A percentile compares a stretch with the other conserved stretches of the same genome.
These are phyloP conservation scores for Tyrannus savana DNA, from an alignment of 2,113 vertebrate species.

Conservation along the genomic window DNA sequence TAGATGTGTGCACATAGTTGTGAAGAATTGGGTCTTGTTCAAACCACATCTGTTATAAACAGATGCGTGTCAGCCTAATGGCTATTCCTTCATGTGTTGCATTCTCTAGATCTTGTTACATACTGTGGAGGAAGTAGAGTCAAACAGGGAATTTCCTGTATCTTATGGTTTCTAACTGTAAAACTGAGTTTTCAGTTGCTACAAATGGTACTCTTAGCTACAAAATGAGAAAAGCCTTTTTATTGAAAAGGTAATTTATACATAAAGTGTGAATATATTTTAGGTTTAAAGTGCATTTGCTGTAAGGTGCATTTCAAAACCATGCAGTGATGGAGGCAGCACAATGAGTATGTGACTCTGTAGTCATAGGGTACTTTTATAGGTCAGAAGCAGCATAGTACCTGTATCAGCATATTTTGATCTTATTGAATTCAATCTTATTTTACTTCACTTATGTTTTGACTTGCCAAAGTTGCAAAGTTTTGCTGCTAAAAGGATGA, in stretches of 20 bases:
- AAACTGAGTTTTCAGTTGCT: background rate
- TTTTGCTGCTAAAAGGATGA: background rate
- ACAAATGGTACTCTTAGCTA: background rate
- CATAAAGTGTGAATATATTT: background rate
- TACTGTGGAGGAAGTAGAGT: background rate
- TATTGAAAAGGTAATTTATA: background rate
- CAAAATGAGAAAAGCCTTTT: background rate
- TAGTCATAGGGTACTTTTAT: background rate
- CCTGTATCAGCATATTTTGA: background rate
- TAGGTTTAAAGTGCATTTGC: background rate
- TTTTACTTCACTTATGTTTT: background rate
- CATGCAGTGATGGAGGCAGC: background rate
- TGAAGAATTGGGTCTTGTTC: background rate
- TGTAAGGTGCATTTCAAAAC: background rate
- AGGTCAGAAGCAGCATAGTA: background rate
- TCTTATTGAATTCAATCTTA: background rate
- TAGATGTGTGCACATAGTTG: background rate
- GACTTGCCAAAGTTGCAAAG: background rate
- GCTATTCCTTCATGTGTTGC: background rate
- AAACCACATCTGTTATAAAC: background rate
- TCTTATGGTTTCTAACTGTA: background rate
- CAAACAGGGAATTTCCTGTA: background rate
- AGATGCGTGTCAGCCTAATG: background rate
- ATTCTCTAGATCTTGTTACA: background rate
- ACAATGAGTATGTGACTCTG: background rate